Base-by-base conservation (phyloP, 2,888 invertebrate species). In the Tetragonula carbonaria region DNA sequence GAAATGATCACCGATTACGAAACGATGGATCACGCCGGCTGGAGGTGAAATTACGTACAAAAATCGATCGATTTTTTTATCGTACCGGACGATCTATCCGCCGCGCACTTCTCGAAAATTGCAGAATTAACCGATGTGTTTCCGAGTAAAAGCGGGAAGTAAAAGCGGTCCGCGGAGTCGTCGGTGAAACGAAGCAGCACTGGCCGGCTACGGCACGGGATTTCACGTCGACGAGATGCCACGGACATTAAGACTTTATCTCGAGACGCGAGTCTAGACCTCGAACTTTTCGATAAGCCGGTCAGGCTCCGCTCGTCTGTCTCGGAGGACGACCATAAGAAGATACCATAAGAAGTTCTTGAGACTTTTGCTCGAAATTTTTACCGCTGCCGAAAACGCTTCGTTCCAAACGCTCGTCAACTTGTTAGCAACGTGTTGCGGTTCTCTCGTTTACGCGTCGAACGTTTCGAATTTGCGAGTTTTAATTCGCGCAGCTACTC, bases 181-280 rank as follows among this genome's bases (percentile, higher is more conserved):
- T 8, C 23, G 55, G 2, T 5, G 23, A 8, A 28, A 8, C 8
- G 50, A 33, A 51, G n/a, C 59, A 21, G 38, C 33, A 33, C 28
- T 28, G 33, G 33, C 23, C 21, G 0, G n/a, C n/a, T n/a, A 68
- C 28, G 55, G 5, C 55, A 67, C n/a, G 71, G 74, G 33, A 28
- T 57, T 72, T 72, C 63, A 59, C 67, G 73, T 68, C 23, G 72
- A 59, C 14, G 78, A 68, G 79, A 73, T 75, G 57, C 74, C 78
- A 59, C 38, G 63, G 75, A 57, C 86, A 85, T 86, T 86, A 86
- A 53, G 74, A 57, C 63, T 62, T 84, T 85, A 85, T 85, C 85
- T 84, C 74, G 84, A 76, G 66, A 83, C 85, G 76, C 84, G 80
- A 78, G 74, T 50, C 72, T 16, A 55, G 70, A 67, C 85, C 74